A percentile compares a stretch with the other conserved stretches of the same genome.
Evolutionary conservation across 2,888 invertebrate species (phyloP).

Genomic region (Lasioglossum villosulum): DNA sequence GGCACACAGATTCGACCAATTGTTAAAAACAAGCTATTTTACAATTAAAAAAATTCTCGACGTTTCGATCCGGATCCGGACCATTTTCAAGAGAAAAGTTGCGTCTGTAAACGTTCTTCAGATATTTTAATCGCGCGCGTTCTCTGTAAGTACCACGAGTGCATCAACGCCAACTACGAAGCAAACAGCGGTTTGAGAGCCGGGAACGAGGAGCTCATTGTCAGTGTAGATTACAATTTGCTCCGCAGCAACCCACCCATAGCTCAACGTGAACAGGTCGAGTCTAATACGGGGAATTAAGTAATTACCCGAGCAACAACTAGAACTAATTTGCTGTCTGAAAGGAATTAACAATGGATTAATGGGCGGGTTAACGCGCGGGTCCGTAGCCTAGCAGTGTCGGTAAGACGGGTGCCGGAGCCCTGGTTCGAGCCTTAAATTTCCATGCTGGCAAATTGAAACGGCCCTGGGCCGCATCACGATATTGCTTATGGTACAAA

Average conservation of each 20-base stretch:
- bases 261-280: background rate
- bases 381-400: conserved; percentile 53
- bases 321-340: conserved; percentile 2
- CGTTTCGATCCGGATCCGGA: too few species aligned
- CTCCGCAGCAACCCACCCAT: background rate
- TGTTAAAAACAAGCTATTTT: too few species aligned
- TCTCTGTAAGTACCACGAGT: background rate
- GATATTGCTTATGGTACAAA: conserved; percentile 79
- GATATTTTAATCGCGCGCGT: background rate
- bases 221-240: conserved; percentile 9
- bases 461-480: conserved; percentile 72
- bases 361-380: background rate
- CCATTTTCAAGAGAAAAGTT: too few species aligned
- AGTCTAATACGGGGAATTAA: conserved; percentile 1
- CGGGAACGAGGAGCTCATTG: conserved; percentile 2
- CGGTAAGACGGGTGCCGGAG: conserved; percentile 50
- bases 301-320: conserved; percentile 3
- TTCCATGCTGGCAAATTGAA: conserved; percentile 77
- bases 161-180: background rate
- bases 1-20: too few species aligned
- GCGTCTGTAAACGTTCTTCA: too few species aligned
- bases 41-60: too few species aligned
- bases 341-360: conserved; percentile 8
- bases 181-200: background rate
- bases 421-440: conserved; percentile 70